These are phyloP conservation scores for Schizopygopsis pylzovi DNA, from an alignment of 2,797 vertebrate species.

Conservation along the genomic window DNA sequence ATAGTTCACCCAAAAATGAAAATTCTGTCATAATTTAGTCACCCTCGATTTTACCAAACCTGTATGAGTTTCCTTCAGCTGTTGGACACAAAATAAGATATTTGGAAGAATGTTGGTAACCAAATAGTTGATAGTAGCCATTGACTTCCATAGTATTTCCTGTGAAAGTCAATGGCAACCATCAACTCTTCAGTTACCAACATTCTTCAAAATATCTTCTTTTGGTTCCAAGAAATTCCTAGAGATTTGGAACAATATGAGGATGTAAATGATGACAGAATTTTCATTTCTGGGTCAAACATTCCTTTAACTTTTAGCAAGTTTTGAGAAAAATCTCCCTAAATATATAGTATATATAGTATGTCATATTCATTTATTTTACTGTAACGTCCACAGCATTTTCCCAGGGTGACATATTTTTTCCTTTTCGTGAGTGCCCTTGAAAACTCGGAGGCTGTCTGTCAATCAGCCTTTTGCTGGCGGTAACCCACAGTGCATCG, in stretches of 20 bases:
- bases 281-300: not conserved
- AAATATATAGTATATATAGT: not conserved
- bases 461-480: slow-evolving; percentile 44
- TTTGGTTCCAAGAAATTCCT: not conserved
- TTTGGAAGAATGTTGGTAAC: not conserved
- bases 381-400: slow-evolving; percentile 21
- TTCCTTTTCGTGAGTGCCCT: slow-evolving; percentile 22
- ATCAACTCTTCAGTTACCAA: not conserved
- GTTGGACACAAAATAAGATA: not conserved
- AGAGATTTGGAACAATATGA: not conserved
- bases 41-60: not conserved
- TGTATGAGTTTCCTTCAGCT: not conserved
- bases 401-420: slow-evolving; percentile 21
- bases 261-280: not conserved
- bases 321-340: not conserved
- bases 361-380: slow-evolving; percentile 19
- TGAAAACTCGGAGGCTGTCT: slow-evolving; percentile 43
- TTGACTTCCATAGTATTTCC: not conserved
- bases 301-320: not conserved
- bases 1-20: not conserved
- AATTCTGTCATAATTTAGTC: not conserved
- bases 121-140: not conserved
- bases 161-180: not conserved
- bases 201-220: not conserved
- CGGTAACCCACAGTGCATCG: slow-evolving; percentile 50